Evolutionary conservation across 2,113 vertebrate genomes (phyloP), one percentile per base, ranked within the genome.

Genomic region (Craseonycteris thonglongyai): DNA sequence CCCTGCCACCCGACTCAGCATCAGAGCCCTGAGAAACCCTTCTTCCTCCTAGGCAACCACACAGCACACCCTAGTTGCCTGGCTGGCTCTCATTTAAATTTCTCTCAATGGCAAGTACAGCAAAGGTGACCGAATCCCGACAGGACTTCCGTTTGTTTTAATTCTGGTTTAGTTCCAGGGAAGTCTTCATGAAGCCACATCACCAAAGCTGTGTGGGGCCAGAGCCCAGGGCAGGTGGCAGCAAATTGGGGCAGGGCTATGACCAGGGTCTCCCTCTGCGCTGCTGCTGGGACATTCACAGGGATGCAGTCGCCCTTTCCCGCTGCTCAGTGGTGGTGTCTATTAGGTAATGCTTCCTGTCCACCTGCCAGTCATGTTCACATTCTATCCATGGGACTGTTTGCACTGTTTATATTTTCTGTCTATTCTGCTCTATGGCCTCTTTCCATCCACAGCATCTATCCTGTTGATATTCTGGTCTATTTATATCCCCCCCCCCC

Each of bases 401-500:
- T 84, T n/a, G 18, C 76, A 42, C 68, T 74, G 89, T 79, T 95
- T 80, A n/a, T 87, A 79, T 33, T 90, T 84, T 72, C 83, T 84
- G 24, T 91, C 96, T 83, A 0, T 75, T 85, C 94, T 96, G 68
- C 63, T 86, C 84, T 92, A 90, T 28, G 66, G 58, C 30, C 26
- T 22, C 88, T 92, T 84, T 71, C 87, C 35, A 4, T 59, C 66
- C 45, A 13, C 7, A 24, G 80, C 65, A 38, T 82, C 90, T 40
- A 49, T 61, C 75, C 90, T 93, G 72, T 66, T 63, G 87, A 13
- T 54, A 96, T 47, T 59, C 63, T 78, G 33, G 21, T 88, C 96
- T 91, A 75, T 97, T 97, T 92, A 81, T 95, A 95, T 92, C 78
- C 95, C 63, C 94, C 87, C 80, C 54, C 86, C 72, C 63, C 94